Percentiles rank a stretch among this genome's conserved stretches.
These are phyloP conservation scores for Centropus bengalensis DNA, from an alignment of 2,113 vertebrate genomes.

Conservation along the genomic window DNA sequence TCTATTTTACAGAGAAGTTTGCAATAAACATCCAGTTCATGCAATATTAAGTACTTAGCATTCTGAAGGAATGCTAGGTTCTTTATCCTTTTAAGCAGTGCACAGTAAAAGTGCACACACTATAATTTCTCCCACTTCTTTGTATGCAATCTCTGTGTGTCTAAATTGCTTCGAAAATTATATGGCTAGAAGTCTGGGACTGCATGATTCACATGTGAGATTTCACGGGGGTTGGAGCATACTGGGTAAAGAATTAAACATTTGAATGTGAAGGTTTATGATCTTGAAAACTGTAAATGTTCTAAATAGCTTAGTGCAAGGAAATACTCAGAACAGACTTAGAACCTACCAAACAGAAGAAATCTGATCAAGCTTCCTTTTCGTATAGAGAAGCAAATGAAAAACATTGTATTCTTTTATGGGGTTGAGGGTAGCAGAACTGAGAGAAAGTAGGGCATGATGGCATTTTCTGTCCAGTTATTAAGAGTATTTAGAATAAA, in stretches of 20 bases:
- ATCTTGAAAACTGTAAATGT: background rate
- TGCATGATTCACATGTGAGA: background rate
- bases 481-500: background rate
- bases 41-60: background rate
- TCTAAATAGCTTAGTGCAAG: background rate
- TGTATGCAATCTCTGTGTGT: background rate
- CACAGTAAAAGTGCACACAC: background rate
- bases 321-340: background rate
- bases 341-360: background rate
- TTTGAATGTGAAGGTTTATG: background rate
- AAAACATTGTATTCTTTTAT: background rate
- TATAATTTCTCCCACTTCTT: background rate
- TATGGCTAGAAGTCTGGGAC: background rate
- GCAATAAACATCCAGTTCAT: background rate
- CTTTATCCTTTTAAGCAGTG: background rate
- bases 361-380: background rate
- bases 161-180: background rate
- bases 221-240: background rate
- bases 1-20: background rate
- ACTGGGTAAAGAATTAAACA: background rate
- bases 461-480: background rate
- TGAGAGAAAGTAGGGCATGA: background rate
- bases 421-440: background rate
- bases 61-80: background rate
- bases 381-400: background rate